A percentile compares a stretch with the other conserved stretches of the same genome.
Conservation (phyloP, 2,888 invertebrate genomes). For the Clusia tigrina region DNA sequence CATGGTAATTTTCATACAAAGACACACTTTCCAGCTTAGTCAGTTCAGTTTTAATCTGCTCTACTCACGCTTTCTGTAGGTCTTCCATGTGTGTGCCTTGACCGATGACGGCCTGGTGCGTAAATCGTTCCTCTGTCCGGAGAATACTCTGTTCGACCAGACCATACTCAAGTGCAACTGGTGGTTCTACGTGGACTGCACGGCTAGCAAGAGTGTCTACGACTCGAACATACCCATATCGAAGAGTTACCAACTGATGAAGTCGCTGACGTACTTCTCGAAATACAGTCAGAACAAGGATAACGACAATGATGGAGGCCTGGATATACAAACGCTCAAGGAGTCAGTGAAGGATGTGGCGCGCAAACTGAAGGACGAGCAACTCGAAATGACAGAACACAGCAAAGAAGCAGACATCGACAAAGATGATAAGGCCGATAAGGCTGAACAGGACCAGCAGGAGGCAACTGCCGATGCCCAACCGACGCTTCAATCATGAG, state of each 20-base stretch:
- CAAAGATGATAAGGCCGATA: neutral
- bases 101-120: conserved; percentile 89
- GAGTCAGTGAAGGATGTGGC: conserved; percentile 53
- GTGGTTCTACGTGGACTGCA: conserved; percentile 95
- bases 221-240: conserved; percentile 91
- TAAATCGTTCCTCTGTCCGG: conserved; percentile 91
- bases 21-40: neutral
- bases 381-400: no score
- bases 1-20: conserved; percentile 74
- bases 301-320: conserved; percentile 43
- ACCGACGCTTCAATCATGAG: neutral
- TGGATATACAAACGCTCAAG: conserved; percentile 50
- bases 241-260: conserved; percentile 91
- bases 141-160: conserved; percentile 90
- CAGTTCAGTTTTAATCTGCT: no score
- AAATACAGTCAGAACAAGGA: conserved; percentile 74
- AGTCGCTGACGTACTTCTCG: conserved; percentile 87
- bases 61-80: conserved; percentile 72
- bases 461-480: neutral
- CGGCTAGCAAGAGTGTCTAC: conserved; percentile 79
- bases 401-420: neutral
- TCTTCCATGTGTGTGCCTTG: conserved; percentile 89
- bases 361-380: conserved; percentile 33
- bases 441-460: no score
- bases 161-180: conserved; percentile 91